A percentile compares a stretch with the other conserved stretches of the same genome.
Conservation (phyloP, 2,888 invertebrate genomes). For the Zootermopsis nevadensis region DNA sequence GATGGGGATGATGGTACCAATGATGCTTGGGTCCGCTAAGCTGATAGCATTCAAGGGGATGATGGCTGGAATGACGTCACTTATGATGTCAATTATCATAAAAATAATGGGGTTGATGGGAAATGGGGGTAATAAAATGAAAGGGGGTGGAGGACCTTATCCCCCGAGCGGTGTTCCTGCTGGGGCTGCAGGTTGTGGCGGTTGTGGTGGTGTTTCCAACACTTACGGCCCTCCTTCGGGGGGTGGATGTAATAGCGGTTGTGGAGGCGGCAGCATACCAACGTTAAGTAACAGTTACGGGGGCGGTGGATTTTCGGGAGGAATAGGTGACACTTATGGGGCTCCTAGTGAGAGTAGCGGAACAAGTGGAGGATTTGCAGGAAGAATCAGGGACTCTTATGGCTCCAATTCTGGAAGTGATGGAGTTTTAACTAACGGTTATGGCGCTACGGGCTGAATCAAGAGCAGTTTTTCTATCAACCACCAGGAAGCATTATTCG, state of each 20-base stretch:
- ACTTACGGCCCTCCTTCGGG: too few species aligned
- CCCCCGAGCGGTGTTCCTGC: neutral
- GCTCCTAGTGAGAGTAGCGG: neutral
- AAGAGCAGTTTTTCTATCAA: too few species aligned
- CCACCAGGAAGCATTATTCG: too few species aligned
- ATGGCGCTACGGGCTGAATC: too few species aligned
- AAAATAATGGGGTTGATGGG: constrained; percentile 9
- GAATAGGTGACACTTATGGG: constrained; percentile 8
- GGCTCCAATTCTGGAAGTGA: constrained; percentile 6
- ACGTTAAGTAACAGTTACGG: constrained; percentile 25
- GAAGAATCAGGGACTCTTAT: constrained; percentile 27
- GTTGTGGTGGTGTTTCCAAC: constrained; percentile 8
- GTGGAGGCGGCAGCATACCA: constrained; percentile 1
- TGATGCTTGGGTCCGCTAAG: constrained; percentile 36
- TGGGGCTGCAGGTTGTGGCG: neutral
- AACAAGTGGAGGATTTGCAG: constrained; percentile 3
- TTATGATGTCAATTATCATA: constrained; percentile 23
- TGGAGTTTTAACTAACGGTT: neutral
- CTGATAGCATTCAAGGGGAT: constrained; percentile 42
- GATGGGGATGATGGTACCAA: constrained; percentile 41
- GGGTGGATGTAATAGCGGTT: constrained; percentile 4
- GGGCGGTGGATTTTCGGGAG: neutral
- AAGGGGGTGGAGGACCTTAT: constrained; percentile 13
- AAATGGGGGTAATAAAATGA: neutral
- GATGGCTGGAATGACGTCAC: constrained; percentile 35